phyloP scores from a whole-genome alignment of 2,797 vertebrate genomes.

The Ptychadena robeensis region DNA sequence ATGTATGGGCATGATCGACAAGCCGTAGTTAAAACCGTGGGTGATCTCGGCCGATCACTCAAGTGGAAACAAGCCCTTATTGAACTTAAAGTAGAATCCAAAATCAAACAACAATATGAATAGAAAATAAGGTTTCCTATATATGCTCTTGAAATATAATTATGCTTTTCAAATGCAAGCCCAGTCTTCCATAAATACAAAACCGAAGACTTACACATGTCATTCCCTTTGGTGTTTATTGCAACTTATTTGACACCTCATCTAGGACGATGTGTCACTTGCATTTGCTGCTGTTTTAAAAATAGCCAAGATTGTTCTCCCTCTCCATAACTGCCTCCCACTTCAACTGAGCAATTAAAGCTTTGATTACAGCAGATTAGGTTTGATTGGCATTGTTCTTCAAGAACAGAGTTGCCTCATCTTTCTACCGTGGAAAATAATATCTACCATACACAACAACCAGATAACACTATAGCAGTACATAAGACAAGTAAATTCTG shows the following conservation, averaged over 20 bases:
- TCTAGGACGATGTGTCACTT: conserved; percentile 65
- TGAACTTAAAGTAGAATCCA: background rate
- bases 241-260: conserved; percentile 73
- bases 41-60: too few relatives aligned
- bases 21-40: too few relatives aligned
- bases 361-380: conserved; percentile 62
- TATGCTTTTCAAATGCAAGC: conserved; percentile 75
- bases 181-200: conserved; percentile 73
- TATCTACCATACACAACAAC: conserved; percentile 26
- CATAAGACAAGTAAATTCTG: background rate
- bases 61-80: too few relatives aligned
- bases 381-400: conserved; percentile 62
- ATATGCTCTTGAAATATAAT: conserved; percentile 72
- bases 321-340: conserved; percentile 53
- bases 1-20: too few relatives aligned
- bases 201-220: conserved; percentile 73
- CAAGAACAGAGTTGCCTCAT: conserved; percentile 52
- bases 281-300: conserved; percentile 68
- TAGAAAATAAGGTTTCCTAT: background rate
- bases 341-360: conserved; percentile 61
- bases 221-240: conserved; percentile 72
- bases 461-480: conserved; percentile 5
- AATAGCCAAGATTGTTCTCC: conserved; percentile 64
- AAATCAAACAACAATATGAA: background rate
- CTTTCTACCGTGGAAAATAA: conserved; percentile 17